Evolutionary conservation across 2,113 vertebrate species (phyloP).

Genomic region (Scolopax mira): DNA sequence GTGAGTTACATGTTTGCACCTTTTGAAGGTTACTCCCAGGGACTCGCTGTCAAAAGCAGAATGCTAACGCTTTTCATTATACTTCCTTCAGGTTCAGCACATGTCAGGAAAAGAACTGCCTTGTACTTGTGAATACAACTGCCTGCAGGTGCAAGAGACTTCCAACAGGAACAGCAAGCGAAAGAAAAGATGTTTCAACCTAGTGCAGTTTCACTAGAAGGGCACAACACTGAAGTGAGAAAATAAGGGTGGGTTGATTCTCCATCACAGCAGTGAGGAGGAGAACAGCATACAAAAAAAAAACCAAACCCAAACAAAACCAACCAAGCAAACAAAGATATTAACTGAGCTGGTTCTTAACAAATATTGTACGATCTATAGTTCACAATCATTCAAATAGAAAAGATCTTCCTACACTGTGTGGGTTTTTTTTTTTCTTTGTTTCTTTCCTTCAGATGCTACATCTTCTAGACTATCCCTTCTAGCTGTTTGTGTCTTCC

Average conservation of each 20-base stretch:
- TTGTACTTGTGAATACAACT: background rate
- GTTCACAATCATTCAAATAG: background rate
- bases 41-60: background rate
- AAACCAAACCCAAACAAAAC: background rate
- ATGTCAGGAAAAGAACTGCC: background rate
- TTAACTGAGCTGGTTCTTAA: background rate
- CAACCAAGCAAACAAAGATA: background rate
- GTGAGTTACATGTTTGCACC: background rate
- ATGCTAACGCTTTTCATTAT: background rate
- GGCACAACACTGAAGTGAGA: background rate
- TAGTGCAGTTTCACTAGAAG: background rate
- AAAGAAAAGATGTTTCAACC: background rate
- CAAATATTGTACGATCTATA: background rate
- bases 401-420: background rate
- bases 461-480: background rate
- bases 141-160: background rate
- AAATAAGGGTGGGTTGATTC: background rate
- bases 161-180: background rate
- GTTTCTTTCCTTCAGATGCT: background rate
- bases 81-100: background rate
- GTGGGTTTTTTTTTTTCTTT: background rate
- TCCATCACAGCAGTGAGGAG: background rate
- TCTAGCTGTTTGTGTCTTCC: background rate
- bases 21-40: background rate
- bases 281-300: fast-evolving